Conservation (phyloP, 2,888 invertebrate species). For the Erannis defoliaria region DNA sequence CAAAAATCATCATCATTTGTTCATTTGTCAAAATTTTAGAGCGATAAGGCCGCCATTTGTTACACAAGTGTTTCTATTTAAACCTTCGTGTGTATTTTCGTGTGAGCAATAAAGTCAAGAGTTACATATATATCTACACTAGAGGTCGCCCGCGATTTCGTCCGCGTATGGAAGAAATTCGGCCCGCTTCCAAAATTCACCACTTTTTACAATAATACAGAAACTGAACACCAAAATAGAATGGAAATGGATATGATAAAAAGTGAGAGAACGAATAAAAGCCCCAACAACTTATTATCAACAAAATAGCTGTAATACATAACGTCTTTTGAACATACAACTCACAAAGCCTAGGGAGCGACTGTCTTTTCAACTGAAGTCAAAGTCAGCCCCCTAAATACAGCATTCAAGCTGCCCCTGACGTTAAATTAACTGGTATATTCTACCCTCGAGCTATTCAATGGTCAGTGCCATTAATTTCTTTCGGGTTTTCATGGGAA, state of each 20-base stretch:
- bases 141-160: no score
- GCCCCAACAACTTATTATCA: conserved; percentile 15
- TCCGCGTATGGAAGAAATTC: no score
- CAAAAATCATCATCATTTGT: no score
- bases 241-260: conserved; percentile 2
- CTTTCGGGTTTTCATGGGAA: conserved; percentile 54
- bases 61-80: no score
- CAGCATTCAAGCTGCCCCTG: conserved; percentile 43
- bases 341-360: conserved; percentile 35
- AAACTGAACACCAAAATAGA: neutral
- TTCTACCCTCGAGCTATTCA: conserved; percentile 51
- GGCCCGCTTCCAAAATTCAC: no score
- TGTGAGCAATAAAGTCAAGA: no score
- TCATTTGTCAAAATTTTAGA: no score
- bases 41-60: no score
- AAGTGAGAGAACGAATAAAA: conserved; percentile 9
- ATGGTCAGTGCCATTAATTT: conserved; percentile 63
- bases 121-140: no score
- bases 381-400: conserved; percentile 46
- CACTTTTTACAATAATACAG: neutral
- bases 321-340: conserved; percentile 29
- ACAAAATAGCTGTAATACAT: conserved; percentile 29
- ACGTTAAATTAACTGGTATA: conserved; percentile 51
- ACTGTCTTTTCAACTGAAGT: conserved; percentile 43
- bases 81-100: no score